These are phyloP conservation scores for Macrosoma leucophasiata DNA, from an alignment of 2,888 invertebrate genomes.

Conservation along the genomic window DNA sequence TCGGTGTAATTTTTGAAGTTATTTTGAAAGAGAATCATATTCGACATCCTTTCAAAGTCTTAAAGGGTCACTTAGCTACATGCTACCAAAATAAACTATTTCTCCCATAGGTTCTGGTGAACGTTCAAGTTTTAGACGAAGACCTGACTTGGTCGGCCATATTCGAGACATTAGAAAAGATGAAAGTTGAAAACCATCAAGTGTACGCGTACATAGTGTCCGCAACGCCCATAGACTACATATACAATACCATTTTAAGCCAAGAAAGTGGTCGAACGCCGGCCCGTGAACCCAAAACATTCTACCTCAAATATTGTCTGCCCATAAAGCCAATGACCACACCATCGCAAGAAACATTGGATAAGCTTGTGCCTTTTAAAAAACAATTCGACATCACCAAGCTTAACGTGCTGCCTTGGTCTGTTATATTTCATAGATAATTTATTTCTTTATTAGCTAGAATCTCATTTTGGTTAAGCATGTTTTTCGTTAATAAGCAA, in stretches of 20 bases:
- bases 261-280: constrained; percentile 30
- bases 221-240: constrained; percentile 50
- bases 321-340: constrained; percentile 27
- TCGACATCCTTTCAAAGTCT: no score
- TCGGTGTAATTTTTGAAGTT: no score
- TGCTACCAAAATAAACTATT: no score
- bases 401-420: constrained; percentile 56
- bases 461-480: no score
- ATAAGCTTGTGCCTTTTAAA: constrained; percentile 35
- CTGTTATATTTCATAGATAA: constrained; percentile 55
- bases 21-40: no score
- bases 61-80: no score
- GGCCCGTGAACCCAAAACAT: constrained; percentile 30
- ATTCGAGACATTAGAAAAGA: constrained; percentile 50
- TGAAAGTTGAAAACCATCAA: constrained; percentile 35
- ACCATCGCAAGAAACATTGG: constrained; percentile 29
- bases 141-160: constrained; percentile 40
- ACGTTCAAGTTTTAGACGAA: constrained; percentile 49
- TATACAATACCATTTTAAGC: constrained; percentile 47
- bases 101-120: constrained; percentile 54
- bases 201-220: constrained; percentile 57
- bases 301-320: constrained; percentile 27
- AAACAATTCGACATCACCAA: constrained; percentile 45
- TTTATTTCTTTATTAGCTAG: no score
- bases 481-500: no score